Evolutionary conservation across 2,888 invertebrate species (phyloP), one percentile per base, ranked within the genome.

Genomic region (Mallateleia sp.): DNA sequence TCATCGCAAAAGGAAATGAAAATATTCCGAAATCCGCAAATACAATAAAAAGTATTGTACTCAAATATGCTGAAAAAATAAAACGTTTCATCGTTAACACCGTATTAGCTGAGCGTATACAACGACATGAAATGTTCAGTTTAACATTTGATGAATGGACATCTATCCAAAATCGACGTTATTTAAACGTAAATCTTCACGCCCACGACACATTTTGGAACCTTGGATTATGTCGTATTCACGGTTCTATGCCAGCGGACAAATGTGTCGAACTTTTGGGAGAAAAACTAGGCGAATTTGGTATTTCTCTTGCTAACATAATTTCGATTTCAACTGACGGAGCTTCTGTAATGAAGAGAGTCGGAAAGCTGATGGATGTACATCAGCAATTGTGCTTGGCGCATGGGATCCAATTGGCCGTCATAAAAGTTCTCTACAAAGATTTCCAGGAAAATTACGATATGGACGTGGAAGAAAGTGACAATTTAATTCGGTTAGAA

Each of bases 371-470:
- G 8, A 22, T 74, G 32, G 14, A 45, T 50, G 7, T 74, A 47
- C 77, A 82, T 58, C 90, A 89, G 45, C 88, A 91, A 88, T 78
- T 90, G 34, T 91, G 91, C 77, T 91, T 75, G 38, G 90, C 89
- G 32, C 89, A 90, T 85, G 89, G 87, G n/a, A 80, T 84, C 71
- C 79, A 77, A 50, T 60, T 86, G 47, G 69, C 69, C 15, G 60
- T 79, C 2, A 25, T 52, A 9, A 28, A 79, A 7, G 52, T 58
- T 32, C 22, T 79, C 8, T 69, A 79, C 38, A 79, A 58, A n/a
- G n/a, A n/a, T n/a, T n/a, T n/a, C n/a, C n/a, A n/a, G n/a, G n/a
- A n/a, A n/a, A n/a, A n/a, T n/a, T n/a, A n/a, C n/a, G n/a, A n/a
- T n/a, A n/a, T n/a, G n/a, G n/a, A n/a, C n/a, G n/a, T n/a, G n/a